Evolutionary conservation across 2,888 invertebrate genomes (phyloP).

Genomic region (Ennomos fuscantarius): DNA sequence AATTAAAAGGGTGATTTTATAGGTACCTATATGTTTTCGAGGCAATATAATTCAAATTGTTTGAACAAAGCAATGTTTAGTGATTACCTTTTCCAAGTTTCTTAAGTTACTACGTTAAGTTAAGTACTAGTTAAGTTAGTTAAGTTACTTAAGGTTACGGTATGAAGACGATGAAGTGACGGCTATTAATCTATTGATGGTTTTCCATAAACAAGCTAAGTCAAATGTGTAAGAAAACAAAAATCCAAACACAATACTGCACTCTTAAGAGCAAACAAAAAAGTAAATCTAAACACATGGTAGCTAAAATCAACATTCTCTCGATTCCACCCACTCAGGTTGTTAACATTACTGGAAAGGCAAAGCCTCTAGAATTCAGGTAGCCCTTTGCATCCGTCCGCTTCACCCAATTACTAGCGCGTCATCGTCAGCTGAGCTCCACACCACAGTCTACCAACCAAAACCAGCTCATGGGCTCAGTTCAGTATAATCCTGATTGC

Average conservation of each 20-base stretch:
- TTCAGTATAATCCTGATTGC: constrained; percentile 29
- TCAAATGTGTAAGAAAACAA: too few relatives aligned
- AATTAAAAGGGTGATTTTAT: constrained; percentile 8
- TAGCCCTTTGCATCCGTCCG: constrained; percentile 38
- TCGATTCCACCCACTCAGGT: constrained; percentile 26
- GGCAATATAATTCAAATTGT: too few relatives aligned
- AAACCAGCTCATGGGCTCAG: constrained; percentile 13
- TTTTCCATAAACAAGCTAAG: too few relatives aligned
- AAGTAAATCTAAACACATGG: constrained; percentile 4
- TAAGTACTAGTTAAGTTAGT: too few relatives aligned
- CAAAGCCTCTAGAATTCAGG: constrained; percentile 32
- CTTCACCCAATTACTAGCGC: constrained; percentile 42
- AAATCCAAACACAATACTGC: too few relatives aligned
- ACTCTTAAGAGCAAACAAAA: background rate
- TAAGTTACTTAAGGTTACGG: too few relatives aligned
- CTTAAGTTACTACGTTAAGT: too few relatives aligned
- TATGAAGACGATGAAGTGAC: too few relatives aligned
- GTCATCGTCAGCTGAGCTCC: constrained; percentile 31
- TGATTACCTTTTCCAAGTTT: too few relatives aligned
- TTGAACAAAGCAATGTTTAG: too few relatives aligned
- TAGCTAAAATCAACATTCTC: constrained; percentile 14
- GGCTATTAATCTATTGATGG: too few relatives aligned
- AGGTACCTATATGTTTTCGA: background rate
- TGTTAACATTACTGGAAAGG: constrained; percentile 26
- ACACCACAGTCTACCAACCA: constrained; percentile 18